These are phyloP conservation scores for Hydrozoanthus tunicans DNA, from an alignment of 64 coral and sea anemone genomes.

Conservation along the genomic window DNA sequence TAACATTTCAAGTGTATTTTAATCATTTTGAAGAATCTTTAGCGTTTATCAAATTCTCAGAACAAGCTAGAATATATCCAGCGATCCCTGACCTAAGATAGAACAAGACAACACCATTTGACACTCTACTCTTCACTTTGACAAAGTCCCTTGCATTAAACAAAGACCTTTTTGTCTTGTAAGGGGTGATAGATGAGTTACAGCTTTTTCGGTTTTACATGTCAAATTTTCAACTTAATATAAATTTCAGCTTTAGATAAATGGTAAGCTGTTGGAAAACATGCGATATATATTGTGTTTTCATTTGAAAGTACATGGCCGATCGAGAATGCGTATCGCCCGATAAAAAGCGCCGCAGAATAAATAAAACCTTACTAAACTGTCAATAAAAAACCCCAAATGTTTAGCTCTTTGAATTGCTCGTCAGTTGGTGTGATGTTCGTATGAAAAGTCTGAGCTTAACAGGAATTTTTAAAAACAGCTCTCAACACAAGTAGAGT, in stretches of 20 bases:
- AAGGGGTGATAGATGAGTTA: too few relatives aligned
- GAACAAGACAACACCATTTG: too few relatives aligned
- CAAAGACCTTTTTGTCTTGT: neutral
- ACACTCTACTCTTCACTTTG: too few relatives aligned
- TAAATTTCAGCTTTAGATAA: neutral
- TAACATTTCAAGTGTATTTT: too few relatives aligned
- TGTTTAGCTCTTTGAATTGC: neutral
- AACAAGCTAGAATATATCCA: too few relatives aligned
- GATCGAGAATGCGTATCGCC: neutral
- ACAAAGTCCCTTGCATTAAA: neutral
- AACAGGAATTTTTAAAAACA: neutral
- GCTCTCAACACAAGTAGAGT: neutral
- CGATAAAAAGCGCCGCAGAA: conserved; percentile 27
- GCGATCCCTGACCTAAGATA: too few relatives aligned
- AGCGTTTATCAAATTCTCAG: too few relatives aligned
- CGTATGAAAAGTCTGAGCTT: conserved; percentile 2
- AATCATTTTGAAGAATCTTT: too few relatives aligned
- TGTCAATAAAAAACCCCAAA: neutral
- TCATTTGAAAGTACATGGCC: too few relatives aligned
- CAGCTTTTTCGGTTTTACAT: too few relatives aligned
- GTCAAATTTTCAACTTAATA: neutral
- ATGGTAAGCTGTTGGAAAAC: conserved; percentile 1
- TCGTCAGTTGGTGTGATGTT: neutral
- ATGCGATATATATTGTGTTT: conserved; percentile 26
- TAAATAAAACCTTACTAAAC: neutral